A percentile compares a stretch with the other conserved stretches of the same genome.
Evolutionary conservation across 2,888 invertebrate genomes (phyloP).

Genomic region (Pseudococcus longispinus): DNA sequence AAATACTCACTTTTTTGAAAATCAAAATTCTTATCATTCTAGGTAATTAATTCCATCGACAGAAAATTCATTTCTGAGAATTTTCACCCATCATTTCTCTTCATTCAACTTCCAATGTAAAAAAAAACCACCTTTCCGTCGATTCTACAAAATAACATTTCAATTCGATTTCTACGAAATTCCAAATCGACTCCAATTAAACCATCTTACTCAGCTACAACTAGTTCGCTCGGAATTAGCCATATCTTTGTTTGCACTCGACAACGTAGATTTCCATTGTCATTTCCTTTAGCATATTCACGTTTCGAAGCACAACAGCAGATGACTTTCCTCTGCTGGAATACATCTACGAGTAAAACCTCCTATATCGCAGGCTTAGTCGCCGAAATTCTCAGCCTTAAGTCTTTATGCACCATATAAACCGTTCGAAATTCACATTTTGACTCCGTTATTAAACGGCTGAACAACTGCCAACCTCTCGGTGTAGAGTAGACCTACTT

Average conservation of each 20-base stretch:
- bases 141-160: not conserved
- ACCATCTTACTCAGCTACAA: not conserved
- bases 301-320: not conserved
- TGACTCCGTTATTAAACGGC: constrained; percentile 37
- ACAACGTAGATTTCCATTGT: not conserved
- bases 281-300: not conserved
- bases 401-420: constrained; percentile 26
- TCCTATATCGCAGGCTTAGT: not conserved
- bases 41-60: too few species aligned
- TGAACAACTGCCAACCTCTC: constrained; percentile 24
- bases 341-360: not conserved
- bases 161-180: not conserved
- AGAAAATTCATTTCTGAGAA: too few species aligned
- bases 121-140: too few species aligned
- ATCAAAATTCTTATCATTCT: too few species aligned
- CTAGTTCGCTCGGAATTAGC: not conserved
- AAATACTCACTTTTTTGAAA: too few species aligned
- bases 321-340: not conserved
- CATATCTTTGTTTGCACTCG: not conserved
- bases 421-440: constrained; percentile 45
- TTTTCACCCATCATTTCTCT: too few species aligned
- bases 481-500: constrained; percentile 23
- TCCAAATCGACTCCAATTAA: not conserved
- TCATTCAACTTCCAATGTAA: too few species aligned
- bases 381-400: not conserved